Base-by-base conservation (phyloP, 1,140 invertebrate species). In the Sarcophaga peregrina region DNA sequence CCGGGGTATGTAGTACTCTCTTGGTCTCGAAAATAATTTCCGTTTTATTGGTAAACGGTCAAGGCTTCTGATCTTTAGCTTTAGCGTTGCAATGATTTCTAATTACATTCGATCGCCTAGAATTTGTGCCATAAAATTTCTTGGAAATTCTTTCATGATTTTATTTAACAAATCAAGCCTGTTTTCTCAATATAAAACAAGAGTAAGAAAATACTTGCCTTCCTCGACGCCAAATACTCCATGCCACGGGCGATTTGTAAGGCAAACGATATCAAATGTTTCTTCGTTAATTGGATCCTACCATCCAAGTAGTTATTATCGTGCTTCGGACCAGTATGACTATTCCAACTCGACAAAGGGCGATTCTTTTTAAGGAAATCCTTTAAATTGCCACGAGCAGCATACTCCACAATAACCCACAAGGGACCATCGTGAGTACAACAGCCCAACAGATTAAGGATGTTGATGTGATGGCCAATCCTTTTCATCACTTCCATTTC, bases 401-500 rank as follows among this genome's bases (percentile, higher is more conserved):
- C 98, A 91, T 95, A 98, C 90, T 99, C 98, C 1, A 99, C 97
- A 15, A 99, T 95, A 0, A 99, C 98, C 91, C 95, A 98, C 0
- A 99, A 92, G 0, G 98, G 98, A 2, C 97, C 98, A 84, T 95
- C 94, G 90, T 98, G 97, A 0, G 98, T 99, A 90, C 98, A 99
- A 87, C 97, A 98, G 6, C 98, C 98, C 9, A 99, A 89, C 7
- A 99, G 91, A 90, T 98, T 98, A 86, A 99, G 98, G 81, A 99
- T 99, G 89, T 99, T 99, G 37, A 96, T 95, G 89, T 99, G 97
- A 86, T 96, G 96, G n/a, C 98, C 98, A 82, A 99, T 98, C 93
- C 97, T 96, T 90, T 99, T 99, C 97, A 99, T 99, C 92, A 99
- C 96, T 90, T 99, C 98, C 97, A 99, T 99, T 91, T 99, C 98